These are phyloP conservation scores for Fragum fragum DNA, from an alignment of 2,888 invertebrate genomes.

Conservation along the genomic window DNA sequence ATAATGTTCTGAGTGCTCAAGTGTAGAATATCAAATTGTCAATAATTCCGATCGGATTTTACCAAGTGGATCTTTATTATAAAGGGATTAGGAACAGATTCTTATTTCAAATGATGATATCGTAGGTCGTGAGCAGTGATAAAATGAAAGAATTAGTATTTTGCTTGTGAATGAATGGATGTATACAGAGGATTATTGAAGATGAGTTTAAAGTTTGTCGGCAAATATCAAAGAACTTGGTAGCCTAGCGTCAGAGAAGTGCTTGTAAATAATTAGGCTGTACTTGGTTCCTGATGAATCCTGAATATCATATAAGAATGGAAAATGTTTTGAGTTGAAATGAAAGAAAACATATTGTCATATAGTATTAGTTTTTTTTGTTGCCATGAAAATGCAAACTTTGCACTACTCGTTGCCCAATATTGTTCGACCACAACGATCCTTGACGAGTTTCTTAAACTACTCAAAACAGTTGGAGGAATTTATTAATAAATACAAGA, in stretches of 20 bases:
- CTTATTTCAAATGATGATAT: slow-evolving; percentile 6
- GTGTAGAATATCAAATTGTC: slow-evolving; percentile 20
- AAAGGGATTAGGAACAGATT: slow-evolving; percentile 25
- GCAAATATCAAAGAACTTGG: too few relatives aligned
- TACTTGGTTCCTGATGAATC: too few relatives aligned
- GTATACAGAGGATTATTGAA: neutral
- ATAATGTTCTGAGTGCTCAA: slow-evolving; percentile 39
- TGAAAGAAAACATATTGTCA: too few relatives aligned
- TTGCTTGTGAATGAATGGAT: slow-evolving; percentile 8
- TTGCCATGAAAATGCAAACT: slow-evolving; percentile 52
- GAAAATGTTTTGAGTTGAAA: too few relatives aligned
- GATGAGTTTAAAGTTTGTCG: too few relatives aligned
- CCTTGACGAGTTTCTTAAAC: slow-evolving; percentile 69
- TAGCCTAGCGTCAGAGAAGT: too few relatives aligned
- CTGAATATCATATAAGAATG: too few relatives aligned
- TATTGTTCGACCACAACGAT: slow-evolving; percentile 55
- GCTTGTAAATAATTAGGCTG: too few relatives aligned
- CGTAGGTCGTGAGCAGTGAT: neutral
- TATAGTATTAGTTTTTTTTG: neutral
- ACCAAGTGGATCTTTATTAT: slow-evolving; percentile 20
- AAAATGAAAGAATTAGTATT: slow-evolving; percentile 19
- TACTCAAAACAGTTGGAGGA: slow-evolving; percentile 82
- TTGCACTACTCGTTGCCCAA: slow-evolving; percentile 49
- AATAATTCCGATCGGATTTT: slow-evolving; percentile 23
- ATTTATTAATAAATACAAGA: slow-evolving; percentile 80